Evolutionary conservation across 2,113 vertebrate genomes (phyloP), one percentile per base, ranked within the genome.

Genomic region (Elephantulus edwardii): DNA sequence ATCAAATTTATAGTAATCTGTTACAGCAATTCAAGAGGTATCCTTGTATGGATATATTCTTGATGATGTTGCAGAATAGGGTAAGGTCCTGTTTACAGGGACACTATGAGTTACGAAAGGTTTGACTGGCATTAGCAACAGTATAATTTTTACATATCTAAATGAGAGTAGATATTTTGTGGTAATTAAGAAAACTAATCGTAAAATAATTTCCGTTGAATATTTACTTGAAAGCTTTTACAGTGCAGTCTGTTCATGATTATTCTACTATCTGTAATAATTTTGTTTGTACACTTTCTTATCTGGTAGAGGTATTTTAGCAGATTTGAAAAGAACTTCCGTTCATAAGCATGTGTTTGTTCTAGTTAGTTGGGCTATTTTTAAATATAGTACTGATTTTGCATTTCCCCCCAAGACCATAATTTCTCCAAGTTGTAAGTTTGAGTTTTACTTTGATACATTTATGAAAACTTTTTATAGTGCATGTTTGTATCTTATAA

Each of bases 131-230:
- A n/a, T n/a, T n/a, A n/a, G n/a, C n/a, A n/a, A n/a, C n/a, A n/a
- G n/a, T n/a, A n/a, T n/a, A n/a, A n/a, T 66, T 86, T 95, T 92
- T 42, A 44, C 12, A 83, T 77, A 91, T 76, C 12, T 86, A 77
- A 94, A n/a, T 62, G 30, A 83, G 20, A 81, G 60, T 75, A 22
- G 38, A 64, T 68, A 42, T 84, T 90, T 90, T 81, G 13, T 83
- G 28, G 17, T 66, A 60, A 42, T 74, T 62, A 40, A 38, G 78
- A 94, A 76, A 68, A 58, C 7, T 82, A 48, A 81, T 20, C n/a
- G 38, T 58, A 46, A 80, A 92, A 22, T 35, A 58, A n/a, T 48
- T 77, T 66, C 16, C 91, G 1, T 44, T 79, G 28, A 81, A 30
- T 62, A 1, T 80, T 56, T 83, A 30, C 46, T 12, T 71, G 86